Percentiles rank a stretch among this genome's conserved stretches.
Evolutionary conservation across 92 coral and sea anemone genomes (phyloP).

Genomic region (Anthopleura xanthogrammica): DNA sequence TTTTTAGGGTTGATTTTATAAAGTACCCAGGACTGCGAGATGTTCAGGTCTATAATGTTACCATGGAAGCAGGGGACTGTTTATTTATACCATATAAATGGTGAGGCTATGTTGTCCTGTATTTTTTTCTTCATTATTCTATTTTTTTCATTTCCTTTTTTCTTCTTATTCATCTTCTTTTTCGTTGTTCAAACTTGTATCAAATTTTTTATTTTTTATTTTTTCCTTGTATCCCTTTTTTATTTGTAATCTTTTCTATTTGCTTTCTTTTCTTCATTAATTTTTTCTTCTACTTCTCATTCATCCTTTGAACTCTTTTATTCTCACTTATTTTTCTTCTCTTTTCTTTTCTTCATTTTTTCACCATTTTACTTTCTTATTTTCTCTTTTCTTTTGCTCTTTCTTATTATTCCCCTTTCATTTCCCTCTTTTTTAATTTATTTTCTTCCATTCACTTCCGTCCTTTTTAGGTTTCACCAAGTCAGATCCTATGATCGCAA

Average conservation of each 20-base stretch:
- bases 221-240: neutral
- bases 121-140: neutral
- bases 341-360: neutral
- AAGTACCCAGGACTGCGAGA: constrained; percentile 91
- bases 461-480: constrained; percentile 80
- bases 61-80: constrained; percentile 96
- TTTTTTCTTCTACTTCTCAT: neutral
- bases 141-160: neutral
- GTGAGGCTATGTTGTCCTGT: constrained; percentile 20
- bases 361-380: neutral
- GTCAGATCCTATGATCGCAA: constrained; percentile 90
- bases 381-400: neutral
- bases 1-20: constrained; percentile 81
- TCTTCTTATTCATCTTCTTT: neutral
- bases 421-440: neutral
- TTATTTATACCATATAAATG: constrained; percentile 93
- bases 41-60: constrained; percentile 82
- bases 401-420: neutral
- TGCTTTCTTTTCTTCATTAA: neutral
- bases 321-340: neutral
- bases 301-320: too few relatives aligned
- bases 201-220: neutral
- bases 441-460: neutral
- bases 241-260: neutral
- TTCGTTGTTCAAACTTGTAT: neutral